These are phyloP conservation scores for Aselliscus stoliczkanus DNA, from an alignment of 2,797 vertebrate species.

Conservation along the genomic window DNA sequence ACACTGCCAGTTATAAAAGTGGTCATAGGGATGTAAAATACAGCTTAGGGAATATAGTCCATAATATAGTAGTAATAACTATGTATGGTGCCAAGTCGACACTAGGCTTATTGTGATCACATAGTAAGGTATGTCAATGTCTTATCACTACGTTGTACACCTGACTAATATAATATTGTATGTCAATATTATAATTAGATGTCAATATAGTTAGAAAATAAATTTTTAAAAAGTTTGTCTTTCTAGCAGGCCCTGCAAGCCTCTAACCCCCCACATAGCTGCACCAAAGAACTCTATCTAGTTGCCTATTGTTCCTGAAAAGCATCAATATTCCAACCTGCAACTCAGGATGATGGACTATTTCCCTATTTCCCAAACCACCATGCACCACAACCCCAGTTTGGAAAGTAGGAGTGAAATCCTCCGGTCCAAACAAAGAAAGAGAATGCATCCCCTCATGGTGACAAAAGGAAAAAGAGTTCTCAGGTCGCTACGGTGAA, in stretches of 20 bases:
- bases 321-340: neutral
- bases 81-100: neutral
- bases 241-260: neutral
- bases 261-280: neutral
- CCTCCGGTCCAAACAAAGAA: neutral
- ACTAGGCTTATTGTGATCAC: neutral
- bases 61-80: neutral
- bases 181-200: neutral
- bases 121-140: neutral
- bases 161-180: neutral
- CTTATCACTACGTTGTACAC: neutral
- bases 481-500: neutral
- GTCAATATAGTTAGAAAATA: neutral
- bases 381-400: neutral
- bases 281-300: neutral
- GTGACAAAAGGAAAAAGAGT: neutral
- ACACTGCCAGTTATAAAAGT: neutral
- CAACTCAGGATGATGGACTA: neutral
- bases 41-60: neutral
- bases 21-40: neutral
- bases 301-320: neutral
- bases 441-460: neutral
- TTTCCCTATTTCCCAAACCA: neutral
- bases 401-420: neutral
- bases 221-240: neutral